Base-by-base conservation (phyloP, 1,140 invertebrate genomes). In the Drosophila virilis region DNA sequence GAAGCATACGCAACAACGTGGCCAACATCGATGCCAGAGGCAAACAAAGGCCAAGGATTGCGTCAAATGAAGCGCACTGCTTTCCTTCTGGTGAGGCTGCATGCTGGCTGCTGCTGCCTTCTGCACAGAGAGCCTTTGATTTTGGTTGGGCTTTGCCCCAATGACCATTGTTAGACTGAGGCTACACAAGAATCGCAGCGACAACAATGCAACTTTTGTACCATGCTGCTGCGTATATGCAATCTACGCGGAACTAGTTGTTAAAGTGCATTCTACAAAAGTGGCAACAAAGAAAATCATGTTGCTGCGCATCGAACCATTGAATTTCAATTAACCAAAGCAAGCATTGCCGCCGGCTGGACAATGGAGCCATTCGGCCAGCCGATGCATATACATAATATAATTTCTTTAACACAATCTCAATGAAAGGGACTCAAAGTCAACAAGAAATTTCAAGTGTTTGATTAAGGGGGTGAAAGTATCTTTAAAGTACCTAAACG, bases 311-410 rank as follows among this genome's bases (percentile, higher is more conserved):
- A 65, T 48, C 65, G 71, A 64, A 67, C 45, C 73, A 48, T 50
- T 61, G 73, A 80, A 74, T 84, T 84, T 84, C 77, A 84, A 84
- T 84, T 84, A 84, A 84, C 80, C 54, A 80, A 80, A 78, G 74
- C 77, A 74, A 75, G 32, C 35, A 78, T 45, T 62, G 70, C 62
- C 52, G 51, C 10, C 28, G 50, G 52, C 28, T 45, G 45, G 60
- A 48, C 68, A 58, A 65, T 51, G 37, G 45, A 13, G 28, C 6
- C 58, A 38, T 40, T n/a, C 46, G 38, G 22, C 37, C n/a, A 6
- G 22, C 50, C 2, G 28, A 15, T 28, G 17, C 12, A n/a, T 42
- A 42, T 28, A 28, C 0, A 28, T 28, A 28, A 28, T 13, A 28
- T 37, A 28, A 15, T 55, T 15, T 13, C 28, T 13, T 51, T 33